Evolutionary conservation across 1,140 invertebrate genomes (phyloP).

Genomic region (Belonocnema kinseyi): DNA sequence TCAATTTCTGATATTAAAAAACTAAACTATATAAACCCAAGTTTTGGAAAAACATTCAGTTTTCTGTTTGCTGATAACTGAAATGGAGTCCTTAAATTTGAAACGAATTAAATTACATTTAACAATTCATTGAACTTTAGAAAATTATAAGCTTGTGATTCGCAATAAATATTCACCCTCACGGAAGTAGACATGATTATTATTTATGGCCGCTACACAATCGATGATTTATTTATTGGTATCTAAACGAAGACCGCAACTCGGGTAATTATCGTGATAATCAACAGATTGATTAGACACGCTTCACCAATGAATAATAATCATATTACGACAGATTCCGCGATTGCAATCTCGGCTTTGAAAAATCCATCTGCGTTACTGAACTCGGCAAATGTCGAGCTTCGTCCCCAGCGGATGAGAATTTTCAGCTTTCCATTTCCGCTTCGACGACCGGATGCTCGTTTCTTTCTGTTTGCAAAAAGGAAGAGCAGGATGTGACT

Average conservation of each 20-base stretch:
- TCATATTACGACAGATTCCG: not conserved
- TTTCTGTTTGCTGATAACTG: no score
- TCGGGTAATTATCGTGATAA: constrained; percentile 2
- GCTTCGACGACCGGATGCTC: constrained; percentile 11
- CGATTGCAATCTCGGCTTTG: not conserved
- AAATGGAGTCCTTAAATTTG: no score
- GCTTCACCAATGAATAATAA: not conserved
- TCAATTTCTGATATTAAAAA: no score
- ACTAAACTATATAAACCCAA: no score
- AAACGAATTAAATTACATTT: no score
- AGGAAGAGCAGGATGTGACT: constrained; percentile 13
- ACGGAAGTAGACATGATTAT: not conserved
- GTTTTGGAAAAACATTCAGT: no score
- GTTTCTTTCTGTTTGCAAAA: constrained; percentile 27
- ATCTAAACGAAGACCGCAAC: not conserved
- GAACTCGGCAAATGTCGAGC: not conserved
- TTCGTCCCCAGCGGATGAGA: constrained; percentile 3
- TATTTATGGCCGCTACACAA: not conserved
- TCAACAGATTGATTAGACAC: constrained; percentile 14
- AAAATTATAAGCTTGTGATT: no score
- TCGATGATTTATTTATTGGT: constrained; percentile 7
- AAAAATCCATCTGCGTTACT: not conserved
- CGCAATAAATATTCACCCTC: no score
- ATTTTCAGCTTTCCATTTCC: constrained; percentile 31
- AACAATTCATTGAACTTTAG: not conserved